Base-by-base conservation (phyloP, 2,113 vertebrate genomes). In the Melanotaenia duboulayi region DNA sequence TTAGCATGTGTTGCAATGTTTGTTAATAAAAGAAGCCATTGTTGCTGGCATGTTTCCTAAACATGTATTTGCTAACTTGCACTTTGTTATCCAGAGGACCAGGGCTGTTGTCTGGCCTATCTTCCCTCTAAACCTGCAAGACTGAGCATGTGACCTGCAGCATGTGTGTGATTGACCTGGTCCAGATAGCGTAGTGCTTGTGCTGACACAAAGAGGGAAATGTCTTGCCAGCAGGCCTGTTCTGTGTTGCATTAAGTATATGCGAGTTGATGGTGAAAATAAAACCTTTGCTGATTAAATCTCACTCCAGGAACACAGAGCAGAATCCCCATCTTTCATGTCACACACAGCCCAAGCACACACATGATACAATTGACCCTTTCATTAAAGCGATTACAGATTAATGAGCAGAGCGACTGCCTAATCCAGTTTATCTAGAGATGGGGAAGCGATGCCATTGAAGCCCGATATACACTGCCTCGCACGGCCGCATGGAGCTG, bases 351-450 rank as follows among this genome's bases (percentile, higher is more conserved):
- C 32, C 8, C 56, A 42, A 55, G n/a, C 52, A 64, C 58, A 74
- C 54, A 46, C 51, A 69, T 44, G 56, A 51, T 37, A 82, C 68
- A 49, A 4, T 0, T 78, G 75, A 71, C 82, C 83, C 80, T 13
- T 62, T 84, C 60, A 56, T 90, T 85, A 85, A 85, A 88, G 83
- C 57, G 83, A 89, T 90, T 87, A 89, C 19, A 46, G 74, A 84
- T 84, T 85, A 87, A 87, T 78, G 81, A 86, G 68, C 60, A 62
- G 74, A 87, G 68, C 58, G 42, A 51, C 66, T 50, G 65, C 67
- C 79, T 88, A 84, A 91, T 86, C 83, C 84, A 67, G 57, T 86
- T 81, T 71, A 83, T 62, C 71, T 56, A 0, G 8, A 82, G 74
- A 83, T 57, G 39, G 63, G 52, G 3, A 63, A 60, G 76, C 64